Percentiles rank a stretch among this genome's conserved stretches.
These are phyloP conservation scores for Nebria brevicollis DNA, from an alignment of 2,888 invertebrate genomes.

Conservation along the genomic window DNA sequence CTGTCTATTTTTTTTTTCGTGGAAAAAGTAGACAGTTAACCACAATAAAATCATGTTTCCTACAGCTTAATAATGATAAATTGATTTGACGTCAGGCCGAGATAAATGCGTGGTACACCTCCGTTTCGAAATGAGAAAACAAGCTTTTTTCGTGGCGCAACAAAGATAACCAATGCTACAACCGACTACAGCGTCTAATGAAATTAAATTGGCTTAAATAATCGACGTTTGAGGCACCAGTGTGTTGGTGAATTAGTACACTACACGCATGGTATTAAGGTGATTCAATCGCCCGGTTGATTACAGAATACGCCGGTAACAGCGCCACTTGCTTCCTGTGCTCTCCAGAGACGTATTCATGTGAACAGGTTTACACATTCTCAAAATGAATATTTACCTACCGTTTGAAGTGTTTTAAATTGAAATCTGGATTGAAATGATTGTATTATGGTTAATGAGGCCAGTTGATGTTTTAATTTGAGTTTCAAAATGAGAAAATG, in stretches of 20 bases:
- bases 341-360: background rate
- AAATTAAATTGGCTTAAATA: constrained; percentile 44
- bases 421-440: too few relatives aligned
- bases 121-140: background rate
- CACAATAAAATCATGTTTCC: background rate
- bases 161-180: constrained; percentile 7
- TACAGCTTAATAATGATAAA: background rate
- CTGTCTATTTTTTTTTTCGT: background rate
- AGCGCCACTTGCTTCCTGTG: background rate
- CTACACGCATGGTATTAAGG: constrained; percentile 20
- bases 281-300: constrained; percentile 9
- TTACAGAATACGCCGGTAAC: background rate
- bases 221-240: constrained; percentile 7
- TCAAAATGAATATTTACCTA: too few relatives aligned
- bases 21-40: background rate
- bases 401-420: too few relatives aligned
- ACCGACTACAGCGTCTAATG: constrained; percentile 38
- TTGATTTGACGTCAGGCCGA: background rate
- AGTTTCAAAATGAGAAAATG: too few relatives aligned
- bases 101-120: background rate
- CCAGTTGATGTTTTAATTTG: background rate
- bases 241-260: background rate
- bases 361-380: background rate
- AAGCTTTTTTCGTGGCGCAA: background rate
- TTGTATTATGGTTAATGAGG: too few relatives aligned